A percentile compares a stretch with the other conserved stretches of the same genome.
Conservation (phyloP, 2,797 vertebrate species). For the Muraenolepis orangiensis region DNA sequence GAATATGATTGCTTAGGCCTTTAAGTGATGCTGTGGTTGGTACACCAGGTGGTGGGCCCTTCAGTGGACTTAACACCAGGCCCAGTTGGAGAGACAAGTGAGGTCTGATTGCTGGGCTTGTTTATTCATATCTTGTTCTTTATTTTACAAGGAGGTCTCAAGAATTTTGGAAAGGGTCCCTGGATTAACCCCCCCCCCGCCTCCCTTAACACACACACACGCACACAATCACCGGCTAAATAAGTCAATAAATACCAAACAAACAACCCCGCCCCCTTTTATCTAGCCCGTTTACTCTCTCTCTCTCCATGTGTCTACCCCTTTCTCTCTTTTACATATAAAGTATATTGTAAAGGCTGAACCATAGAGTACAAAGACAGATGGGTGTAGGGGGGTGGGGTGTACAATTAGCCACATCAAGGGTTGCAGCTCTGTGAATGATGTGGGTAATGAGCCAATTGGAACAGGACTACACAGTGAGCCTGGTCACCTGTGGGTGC, state of each 20-base stretch:
- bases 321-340: too few relatives aligned
- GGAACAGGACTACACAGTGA: neutral
- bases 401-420: neutral
- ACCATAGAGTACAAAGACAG: neutral
- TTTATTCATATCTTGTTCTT: constrained; percentile 12
- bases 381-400: neutral
- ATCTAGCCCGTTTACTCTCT: too few relatives aligned
- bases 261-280: too few relatives aligned
- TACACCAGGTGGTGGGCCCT: neutral
- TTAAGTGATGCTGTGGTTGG: neutral
- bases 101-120: constrained; percentile 6
- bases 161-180: neutral
- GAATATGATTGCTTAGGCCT: neutral
- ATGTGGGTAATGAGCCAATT: too few relatives aligned
- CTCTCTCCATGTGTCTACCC: too few relatives aligned
- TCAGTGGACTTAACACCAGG: neutral
- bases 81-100: neutral
- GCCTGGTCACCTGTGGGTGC: neutral
- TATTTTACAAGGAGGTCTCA: constrained; percentile 11
- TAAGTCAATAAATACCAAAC: too few relatives aligned
- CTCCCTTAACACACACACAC: constrained; percentile 35
- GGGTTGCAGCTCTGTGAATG: neutral
- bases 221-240: too few relatives aligned
- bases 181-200: constrained; percentile 74
- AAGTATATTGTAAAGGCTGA: too few relatives aligned